phyloP scores from a whole-genome alignment of 2,113 vertebrate genomes.

The Trachemys scripta region DNA sequence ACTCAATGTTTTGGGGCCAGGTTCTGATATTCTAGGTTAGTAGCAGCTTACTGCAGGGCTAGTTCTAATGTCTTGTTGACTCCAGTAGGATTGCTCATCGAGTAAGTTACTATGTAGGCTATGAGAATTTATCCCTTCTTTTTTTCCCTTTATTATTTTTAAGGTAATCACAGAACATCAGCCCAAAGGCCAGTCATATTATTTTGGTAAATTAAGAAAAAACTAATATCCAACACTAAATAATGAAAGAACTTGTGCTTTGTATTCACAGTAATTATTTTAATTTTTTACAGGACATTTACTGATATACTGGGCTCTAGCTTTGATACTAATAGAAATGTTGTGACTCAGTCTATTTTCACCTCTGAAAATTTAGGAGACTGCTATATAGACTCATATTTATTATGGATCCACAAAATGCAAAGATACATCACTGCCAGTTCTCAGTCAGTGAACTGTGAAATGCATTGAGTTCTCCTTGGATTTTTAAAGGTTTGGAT shows the following conservation, averaged over 20 bases:
- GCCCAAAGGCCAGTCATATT: neutral
- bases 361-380: neutral
- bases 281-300: neutral
- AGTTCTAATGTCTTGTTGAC: neutral
- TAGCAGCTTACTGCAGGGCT: neutral
- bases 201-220: neutral
- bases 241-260: neutral
- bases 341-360: neutral
- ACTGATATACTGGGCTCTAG: neutral
- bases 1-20: neutral
- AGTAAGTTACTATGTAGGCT: neutral
- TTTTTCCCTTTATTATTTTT: neutral
- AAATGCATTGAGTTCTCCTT: neutral
- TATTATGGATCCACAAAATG: neutral
- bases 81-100: neutral
- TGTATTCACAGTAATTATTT: neutral
- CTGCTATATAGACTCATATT: neutral
- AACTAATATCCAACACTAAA: neutral
- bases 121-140: neutral
- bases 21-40: accelerated
- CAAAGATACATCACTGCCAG: neutral
- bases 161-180: neutral
- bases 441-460: neutral
- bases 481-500: neutral
- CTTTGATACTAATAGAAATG: neutral